Evolutionary conservation across 92 coral and sea anemone genomes (phyloP).

Genomic region (Phenganax marumi): DNA sequence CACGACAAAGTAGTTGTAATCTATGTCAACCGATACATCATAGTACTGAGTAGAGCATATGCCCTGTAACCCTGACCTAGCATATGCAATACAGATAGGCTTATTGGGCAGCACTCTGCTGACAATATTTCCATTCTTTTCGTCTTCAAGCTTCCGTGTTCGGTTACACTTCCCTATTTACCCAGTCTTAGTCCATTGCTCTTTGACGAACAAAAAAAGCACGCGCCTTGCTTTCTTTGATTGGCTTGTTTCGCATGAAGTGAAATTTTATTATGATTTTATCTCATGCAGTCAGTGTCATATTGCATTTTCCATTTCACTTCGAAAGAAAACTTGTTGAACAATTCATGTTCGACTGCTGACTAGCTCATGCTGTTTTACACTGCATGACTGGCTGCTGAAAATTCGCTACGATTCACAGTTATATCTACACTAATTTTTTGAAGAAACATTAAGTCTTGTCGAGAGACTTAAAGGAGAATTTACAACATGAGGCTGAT

Average conservation of each 20-base stretch:
- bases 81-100: no score
- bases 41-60: no score
- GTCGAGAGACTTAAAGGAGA: not conserved
- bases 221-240: not conserved
- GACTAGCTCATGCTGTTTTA: not conserved
- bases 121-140: not conserved
- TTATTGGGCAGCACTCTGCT: no score
- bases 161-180: conserved; percentile 1
- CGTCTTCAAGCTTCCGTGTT: not conserved
- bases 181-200: not conserved
- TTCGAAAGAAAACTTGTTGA: not conserved
- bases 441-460: not conserved
- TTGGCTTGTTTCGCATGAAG: not conserved
- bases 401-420: not conserved
- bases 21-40: no score
- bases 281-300: not conserved
- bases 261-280: not conserved
- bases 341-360: not conserved
- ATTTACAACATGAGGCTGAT: not conserved
- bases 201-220: not conserved
- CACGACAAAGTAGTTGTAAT: no score
- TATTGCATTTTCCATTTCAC: not conserved
- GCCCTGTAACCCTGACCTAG: no score
- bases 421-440: not conserved
- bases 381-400: not conserved